These are phyloP conservation scores for Alces alces DNA, from an alignment of 2,113 vertebrate genomes.

Conservation along the genomic window DNA sequence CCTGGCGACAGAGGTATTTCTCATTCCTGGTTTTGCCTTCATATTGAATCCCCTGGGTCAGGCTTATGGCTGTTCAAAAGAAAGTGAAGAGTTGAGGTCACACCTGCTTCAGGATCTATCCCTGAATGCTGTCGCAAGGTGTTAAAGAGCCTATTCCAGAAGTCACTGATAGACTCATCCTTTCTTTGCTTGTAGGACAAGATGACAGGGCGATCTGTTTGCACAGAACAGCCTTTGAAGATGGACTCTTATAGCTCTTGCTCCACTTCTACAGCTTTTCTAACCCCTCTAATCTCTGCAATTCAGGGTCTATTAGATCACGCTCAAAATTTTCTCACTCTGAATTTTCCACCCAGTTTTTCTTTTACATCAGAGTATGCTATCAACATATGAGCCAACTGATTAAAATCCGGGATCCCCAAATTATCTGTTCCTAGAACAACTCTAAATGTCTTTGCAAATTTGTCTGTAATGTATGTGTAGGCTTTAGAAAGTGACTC, in stretches of 20 bases:
- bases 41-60: neutral
- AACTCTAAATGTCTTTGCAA: neutral
- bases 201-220: conserved; percentile 32
- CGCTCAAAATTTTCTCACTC: neutral
- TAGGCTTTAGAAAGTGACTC: neutral
- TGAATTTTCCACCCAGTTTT: neutral
- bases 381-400: neutral
- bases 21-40: neutral
- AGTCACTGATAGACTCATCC: neutral
- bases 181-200: conserved; percentile 11
- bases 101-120: conserved; percentile 1
- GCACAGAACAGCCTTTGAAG: neutral
- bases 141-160: neutral
- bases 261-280: neutral
- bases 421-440: neutral
- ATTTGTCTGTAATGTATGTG: neutral
- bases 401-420: neutral
- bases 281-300: neutral
- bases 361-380: neutral
- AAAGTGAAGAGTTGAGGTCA: neutral
- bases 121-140: neutral
- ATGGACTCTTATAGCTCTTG: neutral
- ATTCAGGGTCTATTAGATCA: neutral
- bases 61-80: neutral
- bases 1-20: neutral